Percentiles rank a stretch among this genome's conserved stretches.
Evolutionary conservation across 2,888 invertebrate genomes (phyloP).

Genomic region (Bedellia somnulentella): DNA sequence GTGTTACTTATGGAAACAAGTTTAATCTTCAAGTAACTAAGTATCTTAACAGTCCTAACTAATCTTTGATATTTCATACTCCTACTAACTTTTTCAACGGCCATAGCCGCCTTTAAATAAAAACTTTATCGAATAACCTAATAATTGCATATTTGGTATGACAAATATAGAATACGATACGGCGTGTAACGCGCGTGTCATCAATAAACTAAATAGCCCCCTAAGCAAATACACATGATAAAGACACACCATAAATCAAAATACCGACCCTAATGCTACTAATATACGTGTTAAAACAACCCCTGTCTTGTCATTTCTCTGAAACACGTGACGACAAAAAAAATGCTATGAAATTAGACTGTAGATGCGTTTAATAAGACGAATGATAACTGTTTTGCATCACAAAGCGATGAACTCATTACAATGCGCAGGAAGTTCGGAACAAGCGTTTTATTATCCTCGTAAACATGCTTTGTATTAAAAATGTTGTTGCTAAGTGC

Average conservation of each 20-base stretch:
- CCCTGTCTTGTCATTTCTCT: conserved; percentile 46
- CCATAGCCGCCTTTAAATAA: too few relatives aligned
- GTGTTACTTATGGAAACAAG: too few relatives aligned
- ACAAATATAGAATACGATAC: too few relatives aligned
- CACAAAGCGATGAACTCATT: conserved; percentile 31
- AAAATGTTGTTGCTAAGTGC: conserved; percentile 27
- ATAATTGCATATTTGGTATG: too few relatives aligned
- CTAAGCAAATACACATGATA: conserved; percentile 44
- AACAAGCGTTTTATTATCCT: conserved; percentile 24
- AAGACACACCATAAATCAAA: conserved; percentile 56
- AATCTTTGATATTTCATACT: too few relatives aligned
- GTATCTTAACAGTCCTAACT: too few relatives aligned
- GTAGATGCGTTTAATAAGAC: conserved; percentile 19
- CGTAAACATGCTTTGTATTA: conserved; percentile 17
- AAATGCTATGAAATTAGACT: conserved; percentile 37
- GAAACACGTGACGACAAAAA: conserved; percentile 34
- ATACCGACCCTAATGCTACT: conserved; percentile 43
- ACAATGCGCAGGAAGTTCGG: conserved; percentile 42
- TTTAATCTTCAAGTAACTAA: too few relatives aligned
- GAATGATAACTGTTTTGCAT: conserved; percentile 53
- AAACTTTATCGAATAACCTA: too few relatives aligned
- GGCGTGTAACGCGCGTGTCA: too few relatives aligned
- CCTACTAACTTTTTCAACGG: too few relatives aligned
- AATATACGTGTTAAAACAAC: conserved; percentile 60
- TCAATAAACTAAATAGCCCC: conserved; percentile 39